These are phyloP conservation scores for Spodoptera frugiperda DNA, from an alignment of 1,140 invertebrate species.

Conservation along the genomic window DNA sequence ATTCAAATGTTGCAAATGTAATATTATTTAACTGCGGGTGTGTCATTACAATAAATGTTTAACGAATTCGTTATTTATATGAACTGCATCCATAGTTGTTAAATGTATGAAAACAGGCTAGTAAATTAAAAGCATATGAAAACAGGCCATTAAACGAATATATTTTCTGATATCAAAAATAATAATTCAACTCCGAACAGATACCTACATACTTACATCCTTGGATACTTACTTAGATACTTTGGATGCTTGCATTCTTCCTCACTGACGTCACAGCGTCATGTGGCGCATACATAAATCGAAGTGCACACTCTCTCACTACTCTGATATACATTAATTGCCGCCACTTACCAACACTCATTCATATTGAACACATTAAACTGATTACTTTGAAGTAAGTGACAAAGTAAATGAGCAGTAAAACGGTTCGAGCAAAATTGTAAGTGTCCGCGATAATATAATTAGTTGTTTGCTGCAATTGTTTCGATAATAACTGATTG, in stretches of 20 bases:
- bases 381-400: conserved; percentile 14
- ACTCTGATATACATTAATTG: conserved; percentile 33
- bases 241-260: conserved; percentile 32
- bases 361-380: conserved; percentile 37
- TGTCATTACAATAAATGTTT: not conserved
- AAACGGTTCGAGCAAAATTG: conserved; percentile 21
- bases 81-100: too few relatives aligned
- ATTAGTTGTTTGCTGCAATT: conserved; percentile 39
- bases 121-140: too few relatives aligned
- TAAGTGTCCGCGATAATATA: not conserved
- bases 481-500: conserved; percentile 16
- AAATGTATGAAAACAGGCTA: too few relatives aligned
- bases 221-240: not conserved
- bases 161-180: too few relatives aligned
- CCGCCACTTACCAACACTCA: conserved; percentile 26
- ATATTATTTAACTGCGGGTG: not conserved
- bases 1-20: conserved; percentile 1
- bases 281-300: conserved; percentile 38
- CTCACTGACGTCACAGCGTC: conserved; percentile 25
- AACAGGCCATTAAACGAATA: too few relatives aligned
- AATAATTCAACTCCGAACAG: too few relatives aligned
- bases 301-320: conserved; percentile 25
- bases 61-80: too few relatives aligned
- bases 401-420: conserved; percentile 30
- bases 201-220: too few relatives aligned